Conservation (phyloP, 2,113 vertebrate genomes). For the Saccopteryx bilineata region DNA sequence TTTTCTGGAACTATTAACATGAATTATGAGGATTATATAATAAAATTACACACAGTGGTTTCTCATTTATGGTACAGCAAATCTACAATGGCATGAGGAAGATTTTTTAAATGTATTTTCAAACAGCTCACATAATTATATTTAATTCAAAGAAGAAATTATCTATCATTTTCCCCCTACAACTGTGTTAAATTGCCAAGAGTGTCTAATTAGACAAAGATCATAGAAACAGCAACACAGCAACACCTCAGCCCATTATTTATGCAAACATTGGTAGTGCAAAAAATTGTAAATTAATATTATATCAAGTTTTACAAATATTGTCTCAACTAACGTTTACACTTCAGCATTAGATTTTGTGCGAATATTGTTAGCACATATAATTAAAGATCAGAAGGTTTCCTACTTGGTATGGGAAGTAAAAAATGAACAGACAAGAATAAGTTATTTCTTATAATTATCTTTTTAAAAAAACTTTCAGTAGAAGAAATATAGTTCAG, state of each 20-base stretch:
- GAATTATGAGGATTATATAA: slow-evolving; percentile 30
- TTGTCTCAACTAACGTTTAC: slow-evolving; percentile 65
- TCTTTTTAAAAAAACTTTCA: neutral
- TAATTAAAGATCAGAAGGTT: slow-evolving; percentile 77
- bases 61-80: slow-evolving; percentile 9
- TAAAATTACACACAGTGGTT: neutral
- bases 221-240: slow-evolving; percentile 57
- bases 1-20: slow-evolving; percentile 18
- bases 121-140: slow-evolving; percentile 45
- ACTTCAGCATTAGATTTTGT: slow-evolving; percentile 54
- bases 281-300: slow-evolving; percentile 68
- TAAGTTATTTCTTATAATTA: neutral
- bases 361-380: slow-evolving; percentile 53
- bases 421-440: neutral
- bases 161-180: slow-evolving; percentile 1
- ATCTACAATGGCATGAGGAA: neutral
- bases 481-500: neutral
- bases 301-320: slow-evolving; percentile 73
- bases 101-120: slow-evolving; percentile 57
- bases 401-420: neutral
- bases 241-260: slow-evolving; percentile 71
- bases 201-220: slow-evolving; percentile 73
- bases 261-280: slow-evolving; percentile 69
- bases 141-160: slow-evolving; percentile 70
- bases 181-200: slow-evolving; percentile 65